phyloP scores from a whole-genome alignment of 2,113 vertebrate genomes.

The Callaeas wilsoni region DNA sequence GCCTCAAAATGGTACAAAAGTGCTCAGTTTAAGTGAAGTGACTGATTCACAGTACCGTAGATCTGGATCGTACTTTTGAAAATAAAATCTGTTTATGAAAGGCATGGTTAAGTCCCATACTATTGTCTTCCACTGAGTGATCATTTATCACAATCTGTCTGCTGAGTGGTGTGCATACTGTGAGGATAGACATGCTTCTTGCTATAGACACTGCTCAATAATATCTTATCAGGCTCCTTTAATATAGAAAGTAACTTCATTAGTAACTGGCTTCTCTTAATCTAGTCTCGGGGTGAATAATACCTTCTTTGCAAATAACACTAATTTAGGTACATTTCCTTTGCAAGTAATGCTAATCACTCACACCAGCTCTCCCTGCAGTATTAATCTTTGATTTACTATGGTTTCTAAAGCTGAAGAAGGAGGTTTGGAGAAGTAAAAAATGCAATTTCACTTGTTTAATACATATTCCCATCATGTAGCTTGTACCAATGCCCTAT shows the following conservation, averaged over 20 bases:
- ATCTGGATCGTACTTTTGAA: background rate
- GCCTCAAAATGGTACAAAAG: background rate
- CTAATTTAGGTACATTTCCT: constrained; percentile 34
- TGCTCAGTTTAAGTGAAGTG: background rate
- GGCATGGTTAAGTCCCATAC: background rate
- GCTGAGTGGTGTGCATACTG: background rate
- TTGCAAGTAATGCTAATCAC: constrained; percentile 48
- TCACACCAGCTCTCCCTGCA: background rate
- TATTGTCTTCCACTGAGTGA: background rate
- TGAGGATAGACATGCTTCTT: background rate
- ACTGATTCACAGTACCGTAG: background rate
- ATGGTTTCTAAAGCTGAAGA: background rate
- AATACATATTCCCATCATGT: background rate
- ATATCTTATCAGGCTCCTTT: background rate
- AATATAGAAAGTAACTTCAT: background rate
- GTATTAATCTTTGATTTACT: background rate
- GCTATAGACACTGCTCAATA: background rate
- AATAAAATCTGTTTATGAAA: background rate
- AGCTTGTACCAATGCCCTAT: background rate
- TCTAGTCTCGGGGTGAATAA: constrained; percentile 50
- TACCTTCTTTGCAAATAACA: constrained; percentile 28
- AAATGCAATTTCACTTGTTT: background rate
- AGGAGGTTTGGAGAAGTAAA: background rate
- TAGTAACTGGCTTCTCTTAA: constrained; percentile 17
- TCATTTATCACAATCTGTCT: background rate